Evolutionary conservation across 2,888 invertebrate species (phyloP), one percentile per base, ranked within the genome.

Genomic region (Suillia variegata): DNA sequence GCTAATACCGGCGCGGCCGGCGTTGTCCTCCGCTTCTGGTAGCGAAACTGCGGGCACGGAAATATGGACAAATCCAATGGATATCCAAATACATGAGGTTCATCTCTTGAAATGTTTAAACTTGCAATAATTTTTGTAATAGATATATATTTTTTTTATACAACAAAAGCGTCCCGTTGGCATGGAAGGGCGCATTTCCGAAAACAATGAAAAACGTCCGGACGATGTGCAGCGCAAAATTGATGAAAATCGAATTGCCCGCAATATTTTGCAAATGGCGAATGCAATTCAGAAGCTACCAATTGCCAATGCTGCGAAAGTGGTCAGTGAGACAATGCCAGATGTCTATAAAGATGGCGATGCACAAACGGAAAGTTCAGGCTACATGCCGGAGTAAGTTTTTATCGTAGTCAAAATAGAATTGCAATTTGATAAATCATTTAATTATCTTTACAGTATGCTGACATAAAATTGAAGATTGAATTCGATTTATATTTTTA

Each of bases 1-100:
- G 1, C 87, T 93, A 70, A 91, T 93, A 74, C 89, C 91, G 38
- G 90, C 91, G 17, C 84, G 91, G 50, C 87, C 92, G 15, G 87
- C 90, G 0, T 87, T 90, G 74, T 89, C 91, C 0, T 88, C 88
- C 1, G 80, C 81, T 56, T 82, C 83, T 1, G 80, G 79, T 8
- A 75, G 74, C 50, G 76, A 74, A 50, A 80, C 78, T 2, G 75
- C 76, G 1, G 74, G 75, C 54, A 80, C 86, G 1, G 87, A 88
- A 77, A 87, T 92, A 69, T 92, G 92, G 92, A 90, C 88, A 53
- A 91, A 91, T 80, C 88, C 90, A 0, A 70, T 70, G 79, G 82
- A 60, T 79, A 82, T 63, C 75, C 82, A 58, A 77, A 80, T 76
- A 80, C 82, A 76, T 70, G 79, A 62, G 72, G 75, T 65, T n/a